phyloP scores from a whole-genome alignment of 2,797 vertebrate genomes.

The Lophotriccus pileatus region DNA sequence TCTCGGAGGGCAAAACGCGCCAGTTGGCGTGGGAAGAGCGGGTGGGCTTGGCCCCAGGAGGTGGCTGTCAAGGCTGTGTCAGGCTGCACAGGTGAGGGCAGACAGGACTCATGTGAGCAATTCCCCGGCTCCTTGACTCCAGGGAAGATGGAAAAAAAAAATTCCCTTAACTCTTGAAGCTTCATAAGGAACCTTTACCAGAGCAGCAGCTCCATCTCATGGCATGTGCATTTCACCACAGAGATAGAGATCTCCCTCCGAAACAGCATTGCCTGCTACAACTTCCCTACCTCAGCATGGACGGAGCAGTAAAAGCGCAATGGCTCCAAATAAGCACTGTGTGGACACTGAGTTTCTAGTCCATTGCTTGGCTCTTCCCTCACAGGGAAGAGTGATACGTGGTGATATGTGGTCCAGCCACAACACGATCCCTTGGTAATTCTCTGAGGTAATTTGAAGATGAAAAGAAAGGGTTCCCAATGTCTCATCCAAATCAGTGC shows the following conservation, averaged over 20 bases:
- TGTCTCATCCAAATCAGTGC: rapidly evolving
- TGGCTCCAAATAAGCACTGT: rapidly evolving
- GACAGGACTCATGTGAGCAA: neutral
- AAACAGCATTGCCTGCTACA: neutral
- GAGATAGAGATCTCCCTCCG: neutral
- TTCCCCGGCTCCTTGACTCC: neutral
- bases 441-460: neutral
- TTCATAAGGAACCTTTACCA: slow-evolving; percentile 21
- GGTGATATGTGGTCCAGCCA: neutral
- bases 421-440: neutral
- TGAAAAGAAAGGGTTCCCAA: rapidly evolving
- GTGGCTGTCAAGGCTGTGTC: slow-evolving; percentile 21
- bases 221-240: slow-evolving; percentile 11
- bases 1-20: neutral
- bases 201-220: slow-evolving; percentile 63
- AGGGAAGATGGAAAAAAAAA: neutral
- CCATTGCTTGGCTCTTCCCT: neutral
- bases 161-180: neutral
- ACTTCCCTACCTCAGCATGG: neutral
- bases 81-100: neutral
- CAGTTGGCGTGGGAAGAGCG: neutral
- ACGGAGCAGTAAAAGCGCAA: neutral
- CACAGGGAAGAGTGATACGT: too few relatives aligned
- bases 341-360: rapidly evolving
- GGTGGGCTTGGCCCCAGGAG: slow-evolving; percentile 26